A percentile compares a stretch with the other conserved stretches of the same genome.
Conservation (phyloP, 2,888 invertebrate genomes). For the Dione vanillae region DNA sequence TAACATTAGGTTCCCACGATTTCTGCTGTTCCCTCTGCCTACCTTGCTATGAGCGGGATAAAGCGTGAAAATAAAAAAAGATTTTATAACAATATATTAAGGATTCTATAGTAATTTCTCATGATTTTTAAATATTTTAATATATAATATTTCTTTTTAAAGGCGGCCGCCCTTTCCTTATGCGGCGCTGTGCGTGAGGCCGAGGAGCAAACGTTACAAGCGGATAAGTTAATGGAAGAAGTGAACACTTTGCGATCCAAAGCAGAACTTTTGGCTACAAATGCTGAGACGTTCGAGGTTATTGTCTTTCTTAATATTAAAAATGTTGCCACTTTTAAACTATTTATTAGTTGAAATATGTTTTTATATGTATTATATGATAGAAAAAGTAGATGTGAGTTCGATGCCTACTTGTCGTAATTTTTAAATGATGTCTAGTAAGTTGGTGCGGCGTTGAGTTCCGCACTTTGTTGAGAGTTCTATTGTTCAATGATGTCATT, state of each 20-base stretch:
- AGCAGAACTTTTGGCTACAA: constrained; percentile 87
- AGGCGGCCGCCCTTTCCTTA: constrained; percentile 89
- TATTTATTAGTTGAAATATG: too few relatives aligned
- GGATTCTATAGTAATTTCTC: too few relatives aligned
- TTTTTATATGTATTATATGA: too few relatives aligned
- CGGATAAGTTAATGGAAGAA: constrained; percentile 87
- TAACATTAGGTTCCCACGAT: too few relatives aligned
- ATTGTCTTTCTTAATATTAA: neutral
- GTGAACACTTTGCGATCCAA: constrained; percentile 86
- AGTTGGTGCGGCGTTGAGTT: neutral
- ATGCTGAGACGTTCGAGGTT: constrained; percentile 89
- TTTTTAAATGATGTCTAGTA: neutral
- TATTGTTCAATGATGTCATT: too few relatives aligned
- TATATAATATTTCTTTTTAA: constrained; percentile 12
- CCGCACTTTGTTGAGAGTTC: too few relatives aligned
- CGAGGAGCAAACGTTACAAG: constrained; percentile 89
- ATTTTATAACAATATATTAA: too few relatives aligned
- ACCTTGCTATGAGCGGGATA: too few relatives aligned
- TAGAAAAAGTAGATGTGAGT: neutral
- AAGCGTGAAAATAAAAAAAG: too few relatives aligned
- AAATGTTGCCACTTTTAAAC: too few relatives aligned
- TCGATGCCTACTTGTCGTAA: neutral
- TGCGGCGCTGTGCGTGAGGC: constrained; percentile 94
- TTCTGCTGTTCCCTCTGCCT: too few relatives aligned
- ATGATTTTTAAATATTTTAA: neutral